Evolutionary conservation across 2,888 invertebrate species (phyloP), one percentile per base, ranked within the genome.

Genomic region (Eupithecia tripunctaria): DNA sequence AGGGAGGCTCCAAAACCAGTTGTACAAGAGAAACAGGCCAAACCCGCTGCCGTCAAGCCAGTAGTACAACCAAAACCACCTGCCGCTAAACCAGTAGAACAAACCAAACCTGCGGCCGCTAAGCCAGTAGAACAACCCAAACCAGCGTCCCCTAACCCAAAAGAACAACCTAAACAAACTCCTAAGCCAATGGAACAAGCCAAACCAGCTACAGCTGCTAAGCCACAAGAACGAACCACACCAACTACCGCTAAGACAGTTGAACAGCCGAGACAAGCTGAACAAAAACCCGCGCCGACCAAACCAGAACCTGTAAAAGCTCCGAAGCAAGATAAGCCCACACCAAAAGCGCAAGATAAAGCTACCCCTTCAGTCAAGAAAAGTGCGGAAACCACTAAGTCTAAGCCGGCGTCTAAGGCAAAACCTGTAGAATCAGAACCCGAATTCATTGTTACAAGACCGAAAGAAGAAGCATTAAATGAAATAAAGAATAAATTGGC

Each of bases 401-500:
- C 76, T n/a, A 76, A 78, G 21, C 56, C 12, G 14, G 21, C 21
- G 67, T 51, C 47, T 51, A 51, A 51, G 10, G 62, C 76, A 32
- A 81, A 81, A 66, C 67, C 77, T 25, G 47, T 70, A 38, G 80
- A 77, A 71, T 62, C 72, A 21, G 77, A 81, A 60, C 68, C 79
- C 43, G 72, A 74, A 63, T 79, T 71, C 25, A 71, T 77, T 71
- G 75, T 71, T 25, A 72, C 68, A 36, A 74, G 76, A 70, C 72
- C 78, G 14, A 76, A 76, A 60, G 71, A 77, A 72, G 74, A 78
- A 76, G 62, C 68, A 4, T 60, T 68, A 7, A 60, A 66, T n/a
- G 71, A 68, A 68, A 43, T 68, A 12, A 78, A 68, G 14, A 79
- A 76, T 32, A 84, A 83, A 80, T 75, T 80, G 14, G 75, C 73